Base-by-base conservation (phyloP, 2,113 vertebrate genomes). In the Panthera tigris region DNA sequence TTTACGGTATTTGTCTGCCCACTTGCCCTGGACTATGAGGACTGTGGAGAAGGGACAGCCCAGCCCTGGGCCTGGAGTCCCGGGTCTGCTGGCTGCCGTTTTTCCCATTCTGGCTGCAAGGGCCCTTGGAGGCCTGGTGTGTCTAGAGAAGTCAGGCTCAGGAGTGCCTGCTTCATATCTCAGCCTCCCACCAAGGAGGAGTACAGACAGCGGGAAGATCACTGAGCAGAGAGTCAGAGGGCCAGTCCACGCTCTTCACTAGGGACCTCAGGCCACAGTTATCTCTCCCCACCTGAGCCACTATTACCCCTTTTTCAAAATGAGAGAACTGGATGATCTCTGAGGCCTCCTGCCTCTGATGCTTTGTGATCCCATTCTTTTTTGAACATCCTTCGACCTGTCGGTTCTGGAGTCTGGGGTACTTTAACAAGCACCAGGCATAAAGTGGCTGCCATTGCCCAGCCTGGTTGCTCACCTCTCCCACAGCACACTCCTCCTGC, bases 401-500 rank as follows among this genome's bases (percentile, higher is more conserved):
- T 7, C 1, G 29, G 2, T 15, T 36, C 85, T 23, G 71, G 50
- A 39, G 55, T 39, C 11, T 10, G 29, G 61, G 31, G 4, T 18
- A 2, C 27, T 31, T 88, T 80, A 39, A 52, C 23, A 29, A 66
- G 55, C 27, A 9, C 8, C 14, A 7, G 33, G 36, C 15, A 25
- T 48, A 4, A 29, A 92, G 48, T 41, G 79, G 23, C 23, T 14
- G 1, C n/a, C 33, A 1, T 3, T 25, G 36, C 45, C 63, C 21
- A 1, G 11, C 52, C 66, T 73, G 83, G 13, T 18, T 4, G 18
- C 12, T 61, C 4, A 27, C 16, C 16, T 73, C 36, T 31, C 27
- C 23, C 11, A 33, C 25, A 9, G n/a, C 0, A 2, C 23, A 1
- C 69, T 41, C 33, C 57, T 41, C 39, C n/a, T 18, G 13, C 41